phyloP scores from a whole-genome alignment of 2,797 vertebrate genomes.

The Tamandua tetradactyla region DNA sequence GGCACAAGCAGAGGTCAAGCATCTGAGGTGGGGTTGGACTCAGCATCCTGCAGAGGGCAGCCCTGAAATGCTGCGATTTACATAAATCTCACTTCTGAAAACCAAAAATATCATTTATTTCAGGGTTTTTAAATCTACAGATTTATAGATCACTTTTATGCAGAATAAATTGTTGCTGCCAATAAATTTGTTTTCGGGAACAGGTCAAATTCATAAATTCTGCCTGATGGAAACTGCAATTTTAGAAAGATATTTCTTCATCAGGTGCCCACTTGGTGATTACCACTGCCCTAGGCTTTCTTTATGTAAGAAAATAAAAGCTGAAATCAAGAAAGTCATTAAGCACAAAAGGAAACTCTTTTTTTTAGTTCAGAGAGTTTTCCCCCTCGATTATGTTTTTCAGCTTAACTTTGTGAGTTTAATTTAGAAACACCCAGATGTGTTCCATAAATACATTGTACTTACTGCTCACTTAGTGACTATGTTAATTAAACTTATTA shows the following conservation, averaged over 20 bases:
- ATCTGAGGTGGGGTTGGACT: not conserved
- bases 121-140: constrained; percentile 40
- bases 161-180: constrained; percentile 50
- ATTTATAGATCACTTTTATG: constrained; percentile 19
- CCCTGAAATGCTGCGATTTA: not conserved
- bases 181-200: constrained; percentile 48
- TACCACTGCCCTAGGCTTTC: not conserved
- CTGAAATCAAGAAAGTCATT: constrained; percentile 42
- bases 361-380: constrained; percentile 46
- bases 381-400: constrained; percentile 40
- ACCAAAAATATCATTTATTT: not conserved
- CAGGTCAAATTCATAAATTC: constrained; percentile 38
- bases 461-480: constrained; percentile 17
- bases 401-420: constrained; percentile 46
- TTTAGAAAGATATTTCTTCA: constrained; percentile 2
- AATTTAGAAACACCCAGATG: constrained; percentile 65
- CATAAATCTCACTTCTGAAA: not conserved
- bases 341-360: constrained; percentile 30
- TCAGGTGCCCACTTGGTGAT: not conserved
- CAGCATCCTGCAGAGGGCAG: not conserved
- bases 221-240: not conserved
- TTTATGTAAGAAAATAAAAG: constrained; percentile 49
- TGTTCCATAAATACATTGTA: constrained; percentile 56
- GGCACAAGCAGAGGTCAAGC: not conserved
- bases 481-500: constrained; percentile 37